Percentiles rank a stretch among this genome's conserved stretches.
These are phyloP conservation scores for Psammodynastes pulverulentus DNA, from an alignment of 2,113 vertebrate species.

Conservation along the genomic window DNA sequence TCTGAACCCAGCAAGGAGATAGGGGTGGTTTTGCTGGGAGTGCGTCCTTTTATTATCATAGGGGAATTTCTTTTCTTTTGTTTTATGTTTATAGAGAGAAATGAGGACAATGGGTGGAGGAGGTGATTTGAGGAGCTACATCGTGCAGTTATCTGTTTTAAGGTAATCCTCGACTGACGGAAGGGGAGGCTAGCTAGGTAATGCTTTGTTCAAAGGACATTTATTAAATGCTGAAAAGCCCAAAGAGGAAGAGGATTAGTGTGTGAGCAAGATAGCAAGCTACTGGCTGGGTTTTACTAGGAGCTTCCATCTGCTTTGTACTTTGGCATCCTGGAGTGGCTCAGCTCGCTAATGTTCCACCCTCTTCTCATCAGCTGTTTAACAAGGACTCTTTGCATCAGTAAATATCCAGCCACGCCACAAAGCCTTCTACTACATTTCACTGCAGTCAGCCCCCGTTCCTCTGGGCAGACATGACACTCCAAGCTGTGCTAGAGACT, in stretches of 20 bases:
- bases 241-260: constrained; percentile 56
- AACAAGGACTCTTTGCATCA: background rate
- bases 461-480: constrained; percentile 75
- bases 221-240: constrained; percentile 52
- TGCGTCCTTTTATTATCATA: background rate
- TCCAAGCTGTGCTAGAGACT: constrained; percentile 73
- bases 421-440: accelerated
- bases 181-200: constrained; percentile 39
- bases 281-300: background rate
- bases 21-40: background rate
- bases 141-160: constrained; percentile 40
- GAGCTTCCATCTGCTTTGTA: constrained; percentile 46
- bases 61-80: constrained; percentile 5
- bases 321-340: constrained; percentile 29
- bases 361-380: constrained; percentile 14
- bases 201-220: constrained; percentile 28
- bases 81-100: constrained; percentile 28
- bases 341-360: constrained; percentile 13
- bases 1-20: background rate
- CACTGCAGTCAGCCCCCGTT: background rate
- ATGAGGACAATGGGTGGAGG: constrained; percentile 52
- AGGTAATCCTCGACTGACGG: constrained; percentile 50
- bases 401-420: background rate
- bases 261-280: constrained; percentile 19
- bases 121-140: constrained; percentile 48